Percentiles rank a stretch among this genome's conserved stretches.
Conservation (phyloP, 2,888 invertebrate genomes). For the Colostygia pectinataria region DNA sequence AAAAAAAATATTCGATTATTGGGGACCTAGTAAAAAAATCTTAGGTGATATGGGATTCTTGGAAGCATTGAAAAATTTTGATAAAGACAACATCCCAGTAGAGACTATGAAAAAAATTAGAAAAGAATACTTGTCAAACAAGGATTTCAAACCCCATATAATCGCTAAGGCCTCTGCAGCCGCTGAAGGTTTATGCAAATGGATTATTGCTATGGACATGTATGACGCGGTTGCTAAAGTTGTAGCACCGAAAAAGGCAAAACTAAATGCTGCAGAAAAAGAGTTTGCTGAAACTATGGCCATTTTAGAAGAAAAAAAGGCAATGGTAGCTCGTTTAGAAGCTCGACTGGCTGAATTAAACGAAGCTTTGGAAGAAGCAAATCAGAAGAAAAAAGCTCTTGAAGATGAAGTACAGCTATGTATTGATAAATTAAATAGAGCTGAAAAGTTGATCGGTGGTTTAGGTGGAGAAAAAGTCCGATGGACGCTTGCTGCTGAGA, state of each 20-base stretch:
- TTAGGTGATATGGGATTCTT: conserved; percentile 92
- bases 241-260: conserved; percentile 93
- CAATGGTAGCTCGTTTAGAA: conserved; percentile 89
- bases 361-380: conserved; percentile 85
- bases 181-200: conserved; percentile 95
- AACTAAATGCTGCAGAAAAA: conserved; percentile 90
- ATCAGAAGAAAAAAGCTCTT: conserved; percentile 85
- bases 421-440: conserved; percentile 91
- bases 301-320: conserved; percentile 91
- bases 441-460: conserved; percentile 94
- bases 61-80: conserved; percentile 88
- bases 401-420: conserved; percentile 91
- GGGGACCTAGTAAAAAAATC: conserved; percentile 92
- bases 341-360: conserved; percentile 88
- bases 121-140: conserved; percentile 88
- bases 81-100: conserved; percentile 91
- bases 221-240: conserved; percentile 93
- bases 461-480: conserved; percentile 94
- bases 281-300: conserved; percentile 93
- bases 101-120: conserved; percentile 88
- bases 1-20: conserved; percentile 89
- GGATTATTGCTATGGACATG: conserved; percentile 95
- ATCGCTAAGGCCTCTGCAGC: conserved; percentile 96
- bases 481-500: conserved; percentile 91
- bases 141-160: conserved; percentile 90